Evolutionary conservation across 2,888 invertebrate species (phyloP).

Genomic region (Drosophila eohydei): DNA sequence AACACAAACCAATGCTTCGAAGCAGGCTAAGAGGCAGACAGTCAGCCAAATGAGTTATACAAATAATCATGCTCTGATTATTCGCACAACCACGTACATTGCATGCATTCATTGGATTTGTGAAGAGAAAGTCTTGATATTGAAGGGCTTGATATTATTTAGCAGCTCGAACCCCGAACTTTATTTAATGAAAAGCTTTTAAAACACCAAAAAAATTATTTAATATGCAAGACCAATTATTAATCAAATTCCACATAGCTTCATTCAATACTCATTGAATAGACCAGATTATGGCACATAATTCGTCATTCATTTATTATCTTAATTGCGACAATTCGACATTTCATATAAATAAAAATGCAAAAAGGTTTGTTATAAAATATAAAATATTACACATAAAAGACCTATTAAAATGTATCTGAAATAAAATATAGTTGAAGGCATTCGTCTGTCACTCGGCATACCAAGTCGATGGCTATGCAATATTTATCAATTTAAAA

Average conservation of each 20-base stretch:
- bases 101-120: constrained; percentile 4
- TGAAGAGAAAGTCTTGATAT: not conserved
- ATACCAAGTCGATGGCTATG: not conserved
- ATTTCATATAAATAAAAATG: too few relatives aligned
- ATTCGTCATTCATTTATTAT: too few relatives aligned
- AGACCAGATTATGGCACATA: too few relatives aligned
- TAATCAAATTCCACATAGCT: not conserved
- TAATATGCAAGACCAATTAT: not conserved
- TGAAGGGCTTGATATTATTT: too few relatives aligned
- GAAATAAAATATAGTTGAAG: too few relatives aligned
- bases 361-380: too few relatives aligned
- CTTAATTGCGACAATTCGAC: too few relatives aligned
- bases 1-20: constrained; percentile 47
- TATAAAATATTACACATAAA: too few relatives aligned
- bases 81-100: constrained; percentile 11
- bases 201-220: too few relatives aligned
- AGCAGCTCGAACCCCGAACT: not conserved
- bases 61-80: constrained; percentile 67
- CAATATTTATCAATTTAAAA: too few relatives aligned
- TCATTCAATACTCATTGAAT: not conserved
- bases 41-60: constrained; percentile 56
- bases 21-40: constrained; percentile 6
- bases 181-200: not conserved
- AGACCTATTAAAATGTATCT: too few relatives aligned
- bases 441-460: too few relatives aligned